A percentile compares a stretch with the other conserved stretches of the same genome.
Conservation (phyloP, 2,113 vertebrate species). For the Alouatta palliata region DNA sequence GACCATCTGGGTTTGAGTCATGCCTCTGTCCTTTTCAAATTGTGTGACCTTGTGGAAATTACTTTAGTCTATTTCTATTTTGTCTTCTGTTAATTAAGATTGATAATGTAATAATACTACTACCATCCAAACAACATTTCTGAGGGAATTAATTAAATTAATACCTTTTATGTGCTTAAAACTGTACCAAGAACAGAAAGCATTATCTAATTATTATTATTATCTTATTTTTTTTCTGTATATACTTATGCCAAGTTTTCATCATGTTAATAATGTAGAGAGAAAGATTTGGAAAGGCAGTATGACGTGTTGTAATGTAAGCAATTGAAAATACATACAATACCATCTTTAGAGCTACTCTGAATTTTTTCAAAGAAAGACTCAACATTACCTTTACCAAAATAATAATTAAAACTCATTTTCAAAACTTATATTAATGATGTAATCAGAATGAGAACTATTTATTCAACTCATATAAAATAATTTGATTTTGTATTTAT, state of each 20-base stretch:
- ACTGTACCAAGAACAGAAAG: background rate
- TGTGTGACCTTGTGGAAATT: background rate
- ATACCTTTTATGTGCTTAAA: background rate
- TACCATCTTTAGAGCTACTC: background rate
- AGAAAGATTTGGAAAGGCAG: background rate
- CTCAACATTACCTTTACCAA: background rate
- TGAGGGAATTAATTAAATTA: background rate
- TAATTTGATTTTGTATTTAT: constrained; percentile 42
- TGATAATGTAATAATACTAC: background rate
- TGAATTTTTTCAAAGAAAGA: background rate
- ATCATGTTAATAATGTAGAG: background rate
- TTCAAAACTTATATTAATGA: constrained; percentile 43
- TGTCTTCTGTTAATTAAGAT: background rate
- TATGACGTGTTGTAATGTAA: background rate
- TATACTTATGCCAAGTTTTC: background rate
- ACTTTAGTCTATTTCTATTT: background rate
- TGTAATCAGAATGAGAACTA: background rate
- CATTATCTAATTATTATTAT: background rate
- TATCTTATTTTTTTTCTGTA: background rate
- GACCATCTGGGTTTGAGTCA: background rate
- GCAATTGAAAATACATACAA: background rate
- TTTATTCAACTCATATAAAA: constrained; percentile 28
- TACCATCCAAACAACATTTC: background rate
- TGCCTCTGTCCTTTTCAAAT: background rate
- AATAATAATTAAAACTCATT: background rate